phyloP scores from a whole-genome alignment of 2,888 invertebrate species.

The Bimastos eiseni region DNA sequence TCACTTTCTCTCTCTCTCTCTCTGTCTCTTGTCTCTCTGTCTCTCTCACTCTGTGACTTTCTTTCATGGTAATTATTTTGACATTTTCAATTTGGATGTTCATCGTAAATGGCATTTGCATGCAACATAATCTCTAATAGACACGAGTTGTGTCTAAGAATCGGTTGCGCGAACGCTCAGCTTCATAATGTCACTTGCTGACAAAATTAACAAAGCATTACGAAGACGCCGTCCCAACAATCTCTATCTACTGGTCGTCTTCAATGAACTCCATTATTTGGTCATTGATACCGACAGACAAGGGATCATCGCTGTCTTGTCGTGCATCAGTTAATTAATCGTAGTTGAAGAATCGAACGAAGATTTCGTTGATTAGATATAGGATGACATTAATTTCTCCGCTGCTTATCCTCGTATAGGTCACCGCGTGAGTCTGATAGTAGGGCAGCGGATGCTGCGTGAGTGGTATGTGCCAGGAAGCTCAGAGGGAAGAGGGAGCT shows the following conservation, averaged over 20 bases:
- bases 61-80: not conserved
- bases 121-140: not conserved
- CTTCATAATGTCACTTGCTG: not conserved
- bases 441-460: too few species aligned
- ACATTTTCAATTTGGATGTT: not conserved
- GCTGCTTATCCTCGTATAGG: too few species aligned
- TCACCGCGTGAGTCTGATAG: too few species aligned
- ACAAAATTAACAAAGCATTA: not conserved
- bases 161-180: not conserved
- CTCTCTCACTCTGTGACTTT: too few species aligned
- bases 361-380: not conserved
- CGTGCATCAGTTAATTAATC: not conserved
- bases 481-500: too few species aligned
- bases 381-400: not conserved
- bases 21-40: too few species aligned
- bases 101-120: too few species aligned
- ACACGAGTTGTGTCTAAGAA: not conserved
- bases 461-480: too few species aligned
- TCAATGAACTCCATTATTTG: not conserved
- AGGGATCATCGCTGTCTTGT: not conserved
- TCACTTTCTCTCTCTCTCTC: too few species aligned
- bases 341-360: not conserved
- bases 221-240: not conserved
- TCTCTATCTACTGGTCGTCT: not conserved
- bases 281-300: not conserved